These are phyloP conservation scores for Alectoris magna DNA, from an alignment of 2,797 vertebrate genomes.

Conservation along the genomic window DNA sequence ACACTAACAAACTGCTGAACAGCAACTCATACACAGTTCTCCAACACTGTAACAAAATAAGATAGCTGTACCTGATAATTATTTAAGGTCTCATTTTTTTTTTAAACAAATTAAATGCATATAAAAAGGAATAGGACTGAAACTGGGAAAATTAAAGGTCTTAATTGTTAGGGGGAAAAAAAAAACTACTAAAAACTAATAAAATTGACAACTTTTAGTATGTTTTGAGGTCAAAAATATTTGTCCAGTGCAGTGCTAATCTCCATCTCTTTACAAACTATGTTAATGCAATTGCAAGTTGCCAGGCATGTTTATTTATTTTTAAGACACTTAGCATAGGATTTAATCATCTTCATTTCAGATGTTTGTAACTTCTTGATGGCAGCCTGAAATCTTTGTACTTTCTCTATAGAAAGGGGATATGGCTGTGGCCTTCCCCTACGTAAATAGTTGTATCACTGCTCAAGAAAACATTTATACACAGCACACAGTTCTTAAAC, in stretches of 20 bases:
- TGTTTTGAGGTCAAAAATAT: not conserved
- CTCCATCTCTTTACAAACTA: not conserved
- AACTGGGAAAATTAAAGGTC: not conserved
- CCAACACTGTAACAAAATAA: not conserved
- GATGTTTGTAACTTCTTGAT: not conserved
- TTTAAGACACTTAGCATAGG: not conserved
- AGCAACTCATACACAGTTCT: conserved; percentile 17
- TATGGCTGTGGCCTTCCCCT: not conserved
- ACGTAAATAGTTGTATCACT: not conserved
- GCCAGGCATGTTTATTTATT: not conserved
- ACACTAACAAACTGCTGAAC: not conserved
- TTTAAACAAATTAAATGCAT: not conserved
- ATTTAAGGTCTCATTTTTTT: conserved; percentile 9
- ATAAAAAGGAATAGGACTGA: not conserved
- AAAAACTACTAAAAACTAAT: conserved; percentile 1
- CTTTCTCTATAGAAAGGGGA: not conserved
- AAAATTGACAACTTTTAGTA: not conserved
- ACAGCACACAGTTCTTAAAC: not conserved
- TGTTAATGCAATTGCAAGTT: not conserved
- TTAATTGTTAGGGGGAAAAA: not conserved
- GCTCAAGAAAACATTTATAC: not conserved
- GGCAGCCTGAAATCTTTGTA: not conserved
- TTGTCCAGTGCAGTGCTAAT: not conserved
- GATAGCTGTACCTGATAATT: not conserved
- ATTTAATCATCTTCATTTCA: not conserved